A percentile compares a stretch with the other conserved stretches of the same genome.
phyloP scores from a whole-genome alignment of 2,113 vertebrate species.

The Emydocephalus ijimae region DNA sequence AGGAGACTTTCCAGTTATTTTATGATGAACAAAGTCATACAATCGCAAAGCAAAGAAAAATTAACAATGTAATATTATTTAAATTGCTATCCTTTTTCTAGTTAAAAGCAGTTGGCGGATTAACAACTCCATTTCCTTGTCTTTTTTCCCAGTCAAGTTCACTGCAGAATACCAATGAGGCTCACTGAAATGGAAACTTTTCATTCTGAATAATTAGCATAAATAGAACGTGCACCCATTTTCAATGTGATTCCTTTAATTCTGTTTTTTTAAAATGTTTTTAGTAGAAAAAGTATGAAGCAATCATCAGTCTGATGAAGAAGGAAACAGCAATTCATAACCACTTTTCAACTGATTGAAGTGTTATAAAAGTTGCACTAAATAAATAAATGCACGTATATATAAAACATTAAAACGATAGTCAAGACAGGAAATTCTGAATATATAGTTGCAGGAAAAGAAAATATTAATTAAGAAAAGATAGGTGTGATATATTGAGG shows the following conservation, averaged over 20 bases:
- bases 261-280: constrained; percentile 48
- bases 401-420: not conserved
- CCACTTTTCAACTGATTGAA: not conserved
- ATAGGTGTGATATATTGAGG: not conserved
- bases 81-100: constrained; percentile 8
- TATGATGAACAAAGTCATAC: not conserved
- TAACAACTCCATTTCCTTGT: constrained; percentile 51
- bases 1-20: not conserved
- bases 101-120: constrained; percentile 48
- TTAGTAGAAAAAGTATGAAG: not conserved
- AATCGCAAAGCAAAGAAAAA: not conserved
- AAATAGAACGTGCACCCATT: constrained; percentile 64
- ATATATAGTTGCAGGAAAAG: not conserved
- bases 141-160: constrained; percentile 46
- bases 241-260: constrained; percentile 60
- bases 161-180: constrained; percentile 62
- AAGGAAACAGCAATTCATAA: not conserved
- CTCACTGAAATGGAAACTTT: constrained; percentile 68
- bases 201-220: constrained; percentile 65
- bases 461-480: not conserved
- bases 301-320: not conserved
- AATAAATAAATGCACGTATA: not conserved
- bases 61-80: not conserved
- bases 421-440: not conserved
- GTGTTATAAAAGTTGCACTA: not conserved